Evolutionary conservation across 1,140 invertebrate species (phyloP), one percentile per base, ranked within the genome.

Genomic region (Oryctes rhinoceros): DNA sequence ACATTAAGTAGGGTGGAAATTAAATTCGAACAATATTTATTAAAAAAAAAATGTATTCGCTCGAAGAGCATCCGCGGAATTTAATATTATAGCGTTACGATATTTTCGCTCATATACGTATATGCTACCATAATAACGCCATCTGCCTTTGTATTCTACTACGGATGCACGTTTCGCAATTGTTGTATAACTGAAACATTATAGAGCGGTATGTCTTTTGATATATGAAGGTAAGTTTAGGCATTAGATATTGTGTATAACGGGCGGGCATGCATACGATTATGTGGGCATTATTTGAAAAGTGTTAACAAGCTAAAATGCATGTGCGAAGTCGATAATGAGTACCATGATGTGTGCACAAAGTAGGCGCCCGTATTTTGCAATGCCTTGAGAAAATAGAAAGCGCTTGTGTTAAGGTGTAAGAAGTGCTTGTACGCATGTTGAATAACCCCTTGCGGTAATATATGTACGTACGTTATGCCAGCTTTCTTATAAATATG

Each of bases 1-100:
- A 82, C 81, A 75, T 81, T 79, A 67, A 74, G 53, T 78, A 48
- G 65, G 44, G 47, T 75, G 59, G 67, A 80, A 80, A 76, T 76
- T 76, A 76, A 76, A 76, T 76, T 44, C 47, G 37, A 76, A 76
- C 37, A 47, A 47, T 76, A 76, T 76, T 47, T 76, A 47, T 76
- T 76, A 76, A 76, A 76, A 24, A 71, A 71, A 71, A 35, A 30
- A 37, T 59, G 15, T 71, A 71, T 35, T 35, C 35, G 65, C 24
- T 37, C 7, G 35, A 0, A 13, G 65, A 71, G 24, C 24, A 24
- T 4, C 11, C 10, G 35, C 15, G 65, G 65, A 71, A 37, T 71
- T 71, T 71, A 71, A 71, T 71, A 71, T 71, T 71, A 30, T 30
- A 71, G 65, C 65, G 35, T 15, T n/a, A 71, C 9, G 65, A 71